phyloP scores from a whole-genome alignment of 2,113 vertebrate genomes.

The Zapornia atra region DNA sequence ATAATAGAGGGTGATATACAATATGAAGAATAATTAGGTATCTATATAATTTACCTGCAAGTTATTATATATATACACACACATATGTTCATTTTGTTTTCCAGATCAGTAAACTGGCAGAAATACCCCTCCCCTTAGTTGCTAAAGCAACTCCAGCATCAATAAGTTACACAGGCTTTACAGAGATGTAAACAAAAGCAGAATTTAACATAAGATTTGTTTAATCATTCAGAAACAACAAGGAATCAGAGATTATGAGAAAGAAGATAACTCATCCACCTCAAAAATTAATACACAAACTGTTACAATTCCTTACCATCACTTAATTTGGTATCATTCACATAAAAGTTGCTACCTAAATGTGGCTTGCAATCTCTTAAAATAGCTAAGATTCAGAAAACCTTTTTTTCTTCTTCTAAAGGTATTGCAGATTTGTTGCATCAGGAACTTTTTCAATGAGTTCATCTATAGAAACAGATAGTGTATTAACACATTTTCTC shows the following conservation, averaged over 20 bases:
- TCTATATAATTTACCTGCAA: neutral
- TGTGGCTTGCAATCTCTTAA: neutral
- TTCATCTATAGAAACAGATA: constrained; percentile 19
- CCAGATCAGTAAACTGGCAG: neutral
- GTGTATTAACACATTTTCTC: constrained; percentile 61
- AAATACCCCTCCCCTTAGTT: neutral
- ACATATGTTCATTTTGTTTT: neutral
- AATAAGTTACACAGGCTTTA: neutral
- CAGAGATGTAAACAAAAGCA: constrained; percentile 7
- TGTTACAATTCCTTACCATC: neutral
- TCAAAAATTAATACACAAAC: neutral
- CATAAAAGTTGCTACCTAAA: neutral
- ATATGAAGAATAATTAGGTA: neutral
- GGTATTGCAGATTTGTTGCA: neutral
- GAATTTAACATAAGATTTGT: neutral
- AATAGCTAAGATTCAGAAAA: neutral
- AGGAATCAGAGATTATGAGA: neutral
- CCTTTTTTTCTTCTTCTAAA: neutral
- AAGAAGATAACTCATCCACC: neutral
- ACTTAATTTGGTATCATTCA: neutral
- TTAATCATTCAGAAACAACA: constrained; percentile 31
- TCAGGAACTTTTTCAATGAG: constrained; percentile 26
- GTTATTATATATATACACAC: too few species aligned
- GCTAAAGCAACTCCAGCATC: neutral
- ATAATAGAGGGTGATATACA: neutral